A percentile compares a stretch with the other conserved stretches of the same genome.
phyloP scores from a whole-genome alignment of 2,113 vertebrate species.

The Taurulus bubalis region DNA sequence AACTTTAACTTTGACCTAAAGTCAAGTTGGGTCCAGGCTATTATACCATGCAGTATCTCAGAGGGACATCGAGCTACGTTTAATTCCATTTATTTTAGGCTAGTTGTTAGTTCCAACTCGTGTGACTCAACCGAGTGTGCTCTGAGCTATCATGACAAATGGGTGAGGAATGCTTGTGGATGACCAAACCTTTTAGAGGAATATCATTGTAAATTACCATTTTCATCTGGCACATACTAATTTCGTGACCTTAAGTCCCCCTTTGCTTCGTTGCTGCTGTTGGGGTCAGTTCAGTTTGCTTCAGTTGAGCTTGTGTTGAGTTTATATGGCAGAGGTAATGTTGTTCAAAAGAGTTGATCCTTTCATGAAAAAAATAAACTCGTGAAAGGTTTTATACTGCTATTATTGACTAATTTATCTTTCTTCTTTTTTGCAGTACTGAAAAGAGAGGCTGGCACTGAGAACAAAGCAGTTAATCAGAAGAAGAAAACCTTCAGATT shows the following conservation, averaged over 20 bases:
- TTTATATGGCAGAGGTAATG: neutral
- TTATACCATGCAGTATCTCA: slow-evolving; percentile 10
- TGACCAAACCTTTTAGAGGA: slow-evolving; percentile 50
- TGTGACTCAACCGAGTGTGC: slow-evolving; percentile 46
- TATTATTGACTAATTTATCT: neutral
- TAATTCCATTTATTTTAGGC: slow-evolving; percentile 52
- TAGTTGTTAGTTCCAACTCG: slow-evolving; percentile 45
- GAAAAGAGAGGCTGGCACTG: neutral
- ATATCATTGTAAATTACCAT: slow-evolving; percentile 60
- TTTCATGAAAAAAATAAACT: neutral
- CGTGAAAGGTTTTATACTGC: neutral
- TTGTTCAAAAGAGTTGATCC: slow-evolving; percentile 8
- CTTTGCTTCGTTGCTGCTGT: slow-evolving; percentile 5
- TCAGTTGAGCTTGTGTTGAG: slow-evolving; percentile 2
- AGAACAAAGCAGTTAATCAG: neutral
- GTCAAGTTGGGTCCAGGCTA: slow-evolving; percentile 19
- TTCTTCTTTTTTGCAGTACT: neutral
- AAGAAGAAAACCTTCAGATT: neutral
- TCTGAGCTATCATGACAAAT: slow-evolving; percentile 60
- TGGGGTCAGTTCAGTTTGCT: slow-evolving; percentile 18
- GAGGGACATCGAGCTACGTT: slow-evolving; percentile 40
- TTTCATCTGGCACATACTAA: slow-evolving; percentile 43
- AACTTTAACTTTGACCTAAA: slow-evolving; percentile 39
- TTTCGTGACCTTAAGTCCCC: slow-evolving; percentile 47
- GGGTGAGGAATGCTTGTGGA: slow-evolving; percentile 27